These are phyloP conservation scores for Elymnias hypermnestra DNA, from an alignment of 1,140 invertebrate genomes.

Conservation along the genomic window DNA sequence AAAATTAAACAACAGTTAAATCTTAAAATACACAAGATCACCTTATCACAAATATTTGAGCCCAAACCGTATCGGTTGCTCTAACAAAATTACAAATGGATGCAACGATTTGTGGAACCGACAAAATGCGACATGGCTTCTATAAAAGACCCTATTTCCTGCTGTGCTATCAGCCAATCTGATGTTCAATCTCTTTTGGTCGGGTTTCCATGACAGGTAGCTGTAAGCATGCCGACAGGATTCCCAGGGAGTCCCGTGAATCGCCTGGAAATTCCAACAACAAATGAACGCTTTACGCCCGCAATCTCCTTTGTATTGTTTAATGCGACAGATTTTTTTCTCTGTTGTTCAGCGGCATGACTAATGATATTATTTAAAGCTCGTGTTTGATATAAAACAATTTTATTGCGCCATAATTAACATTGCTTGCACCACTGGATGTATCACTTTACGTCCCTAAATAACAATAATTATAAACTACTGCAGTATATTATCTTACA, in stretches of 20 bases:
- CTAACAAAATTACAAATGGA: constrained; percentile 31
- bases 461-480: too few relatives aligned
- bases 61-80: constrained; percentile 22
- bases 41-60: not conserved
- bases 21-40: constrained; percentile 2
- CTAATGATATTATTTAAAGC: constrained; percentile 5
- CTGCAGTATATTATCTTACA: too few relatives aligned
- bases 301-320: constrained; percentile 27
- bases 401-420: not conserved
- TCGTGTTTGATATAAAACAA: too few relatives aligned
- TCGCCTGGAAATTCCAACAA: constrained; percentile 30
- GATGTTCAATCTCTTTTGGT: constrained; percentile 31
- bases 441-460: too few relatives aligned
- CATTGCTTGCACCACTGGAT: too few relatives aligned
- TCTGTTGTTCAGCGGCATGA: constrained; percentile 3
- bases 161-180: constrained; percentile 29
- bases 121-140: constrained; percentile 19
- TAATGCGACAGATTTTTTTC: constrained; percentile 24
- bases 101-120: constrained; percentile 21
- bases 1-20: not conserved
- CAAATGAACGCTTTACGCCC: constrained; percentile 26
- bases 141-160: constrained; percentile 23
- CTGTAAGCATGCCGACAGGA: constrained; percentile 32
- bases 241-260: constrained; percentile 30
- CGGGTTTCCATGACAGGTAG: constrained; percentile 40